phyloP scores from a whole-genome alignment of 1,140 invertebrate genomes.

The Bombus superbus region DNA sequence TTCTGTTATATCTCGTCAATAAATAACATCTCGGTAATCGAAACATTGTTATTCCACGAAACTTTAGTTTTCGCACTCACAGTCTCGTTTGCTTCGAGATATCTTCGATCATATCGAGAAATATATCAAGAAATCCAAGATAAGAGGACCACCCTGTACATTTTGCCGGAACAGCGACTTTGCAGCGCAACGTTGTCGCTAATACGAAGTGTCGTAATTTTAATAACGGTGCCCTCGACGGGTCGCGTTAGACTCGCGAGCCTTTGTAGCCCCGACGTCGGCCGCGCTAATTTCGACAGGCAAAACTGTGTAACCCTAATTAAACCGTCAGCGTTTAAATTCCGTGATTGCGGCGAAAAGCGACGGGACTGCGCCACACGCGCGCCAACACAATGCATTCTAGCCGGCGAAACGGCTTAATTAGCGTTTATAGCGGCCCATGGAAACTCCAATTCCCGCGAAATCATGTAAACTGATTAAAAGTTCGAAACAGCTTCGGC shows the following conservation, averaged over 20 bases:
- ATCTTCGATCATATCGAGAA: too few relatives aligned
- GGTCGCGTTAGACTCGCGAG: neutral
- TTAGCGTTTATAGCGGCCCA: conserved; percentile 55
- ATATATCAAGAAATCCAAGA: too few relatives aligned
- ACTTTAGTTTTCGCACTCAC: too few relatives aligned
- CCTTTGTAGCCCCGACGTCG: neutral
- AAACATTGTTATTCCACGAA: too few relatives aligned
- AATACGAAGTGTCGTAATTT: conserved; percentile 38
- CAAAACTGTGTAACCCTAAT: conserved; percentile 49
- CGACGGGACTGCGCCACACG: neutral
- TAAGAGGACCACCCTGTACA: too few relatives aligned
- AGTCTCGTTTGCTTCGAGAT: too few relatives aligned
- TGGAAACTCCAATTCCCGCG: conserved; percentile 51
- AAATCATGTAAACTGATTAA: conserved; percentile 67
- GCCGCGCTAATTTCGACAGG: conserved; percentile 36
- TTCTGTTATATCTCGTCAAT: too few relatives aligned
- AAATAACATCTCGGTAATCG: too few relatives aligned
- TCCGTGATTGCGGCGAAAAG: conserved; percentile 36
- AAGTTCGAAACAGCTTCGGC: conserved; percentile 57
- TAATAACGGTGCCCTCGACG: conserved; percentile 16
- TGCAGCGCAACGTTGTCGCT: neutral
- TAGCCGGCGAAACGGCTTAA: conserved; percentile 51
- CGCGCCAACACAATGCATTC: conserved; percentile 29
- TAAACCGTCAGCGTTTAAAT: conserved; percentile 46
- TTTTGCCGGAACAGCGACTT: neutral